Base-by-base conservation (phyloP, 1,140 invertebrate genomes). In the Leptinotarsa defecta region DNA sequence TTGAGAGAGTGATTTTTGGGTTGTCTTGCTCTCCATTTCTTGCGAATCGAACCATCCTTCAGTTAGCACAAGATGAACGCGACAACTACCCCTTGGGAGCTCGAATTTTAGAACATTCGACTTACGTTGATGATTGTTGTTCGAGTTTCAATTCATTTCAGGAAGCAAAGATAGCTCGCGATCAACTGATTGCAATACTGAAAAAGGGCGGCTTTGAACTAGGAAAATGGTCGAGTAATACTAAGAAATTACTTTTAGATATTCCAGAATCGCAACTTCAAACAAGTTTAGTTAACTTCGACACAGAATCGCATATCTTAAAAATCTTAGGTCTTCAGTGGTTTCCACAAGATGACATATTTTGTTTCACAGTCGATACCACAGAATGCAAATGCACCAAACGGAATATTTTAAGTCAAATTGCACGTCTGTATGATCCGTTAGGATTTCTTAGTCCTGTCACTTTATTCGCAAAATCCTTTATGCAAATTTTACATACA, bases 191-290 rank as follows among this genome's bases (percentile, higher is more conserved):
- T 20, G 24, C 63, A 3, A 61, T 83, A 3, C 24, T 82, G 68
- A 19, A 11, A 17, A 68, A 63, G 22, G 78, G 78, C 68, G 77
- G 78, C 43, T 81, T 81, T 67, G 76, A 80, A 76, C 64, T 82
- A 63, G 63, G 75, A 13, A 81, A 84, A 74, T 84, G 82, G 81
- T 75, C 74, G 5, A 79, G 79, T 3, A 84, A 84, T 73, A 43
- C 74, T n/a, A 68, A 68, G 6, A 27, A 20, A 17, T 2, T 69
- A 13, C 22, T 67, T 65, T 77, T 27, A n/a, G 78, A n/a, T 61
- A 82, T 49, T 17, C 48, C n/a, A 13, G 62, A 19, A 17, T 73
- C 27, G 17, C 48, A 65, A 13, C 34, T 49, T 20, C 24, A 20
- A 17, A 74, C 13, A 57, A 19, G 52, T 15, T 27, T 15, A n/a